A percentile compares a stretch with the other conserved stretches of the same genome.
These are phyloP conservation scores for Orius insidiosus DNA, from an alignment of 1,140 invertebrate species.

Conservation along the genomic window DNA sequence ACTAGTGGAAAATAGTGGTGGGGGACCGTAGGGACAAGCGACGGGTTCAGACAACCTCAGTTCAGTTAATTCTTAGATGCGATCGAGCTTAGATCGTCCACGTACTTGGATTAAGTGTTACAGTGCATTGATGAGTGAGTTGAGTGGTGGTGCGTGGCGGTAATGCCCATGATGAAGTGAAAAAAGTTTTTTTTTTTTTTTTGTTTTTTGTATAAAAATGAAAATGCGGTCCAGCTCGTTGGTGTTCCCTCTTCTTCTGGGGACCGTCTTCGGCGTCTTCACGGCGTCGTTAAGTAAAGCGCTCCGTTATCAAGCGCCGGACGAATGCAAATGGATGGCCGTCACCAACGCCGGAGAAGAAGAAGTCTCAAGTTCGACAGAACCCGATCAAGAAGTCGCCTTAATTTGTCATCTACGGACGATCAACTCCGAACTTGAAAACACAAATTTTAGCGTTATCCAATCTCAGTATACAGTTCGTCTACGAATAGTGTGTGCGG, in stretches of 20 bases:
- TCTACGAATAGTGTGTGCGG: constrained; percentile 64
- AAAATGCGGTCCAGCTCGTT: constrained; percentile 21
- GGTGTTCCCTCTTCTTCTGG: constrained; percentile 37
- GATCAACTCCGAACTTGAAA: constrained; percentile 75
- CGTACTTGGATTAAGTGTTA: constrained; percentile 13
- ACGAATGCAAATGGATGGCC: constrained; percentile 66
- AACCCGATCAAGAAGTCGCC: constrained; percentile 44
- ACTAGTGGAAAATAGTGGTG: neutral
- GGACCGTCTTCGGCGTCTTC: constrained; percentile 45
- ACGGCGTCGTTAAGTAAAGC: constrained; percentile 49
- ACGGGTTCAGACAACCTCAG: constrained; percentile 3
- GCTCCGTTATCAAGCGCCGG: constrained; percentile 58
- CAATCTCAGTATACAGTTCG: constrained; percentile 72
- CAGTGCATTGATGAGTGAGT: constrained; percentile 17
- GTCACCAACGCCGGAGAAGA: constrained; percentile 33
- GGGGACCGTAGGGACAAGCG: constrained; percentile 8
- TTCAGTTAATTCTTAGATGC: constrained; percentile 5
- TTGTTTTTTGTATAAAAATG: neutral
- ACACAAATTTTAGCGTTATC: constrained; percentile 75
- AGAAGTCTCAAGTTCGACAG: constrained; percentile 23
- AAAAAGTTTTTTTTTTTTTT: neutral
- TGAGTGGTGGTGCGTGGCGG: constrained; percentile 16
- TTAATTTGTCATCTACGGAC: constrained; percentile 62
- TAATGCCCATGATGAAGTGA: constrained; percentile 7
- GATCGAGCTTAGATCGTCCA: neutral